These are phyloP conservation scores for Tenualosa ilisha DNA, from an alignment of 2,797 vertebrate species.

Conservation along the genomic window DNA sequence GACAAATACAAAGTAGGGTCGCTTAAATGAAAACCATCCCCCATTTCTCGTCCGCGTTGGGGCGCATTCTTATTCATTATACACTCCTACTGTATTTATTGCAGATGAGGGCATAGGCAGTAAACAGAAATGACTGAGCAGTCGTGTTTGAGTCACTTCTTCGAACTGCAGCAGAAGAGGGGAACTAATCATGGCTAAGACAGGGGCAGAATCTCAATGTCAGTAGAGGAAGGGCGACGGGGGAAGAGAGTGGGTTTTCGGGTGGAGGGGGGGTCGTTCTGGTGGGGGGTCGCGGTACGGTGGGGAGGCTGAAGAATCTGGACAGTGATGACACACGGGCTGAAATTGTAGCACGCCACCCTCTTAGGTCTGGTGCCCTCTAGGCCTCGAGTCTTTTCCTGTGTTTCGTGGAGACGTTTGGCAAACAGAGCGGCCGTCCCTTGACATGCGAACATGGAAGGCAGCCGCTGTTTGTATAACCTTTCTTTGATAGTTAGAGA, in stretches of 20 bases:
- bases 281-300: neutral
- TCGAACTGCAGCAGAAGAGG: slow-evolving; percentile 43
- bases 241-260: neutral
- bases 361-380: slow-evolving; percentile 2
- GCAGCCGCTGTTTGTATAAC: neutral
- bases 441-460: neutral
- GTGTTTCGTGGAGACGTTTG: neutral
- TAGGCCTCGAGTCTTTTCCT: neutral
- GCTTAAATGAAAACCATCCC: slow-evolving; percentile 49
- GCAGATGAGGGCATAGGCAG: slow-evolving; percentile 47
- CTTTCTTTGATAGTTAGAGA: slow-evolving; percentile 1
- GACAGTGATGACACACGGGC: neutral
- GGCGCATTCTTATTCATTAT: slow-evolving; percentile 60
- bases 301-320: neutral
- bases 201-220: slow-evolving; percentile 38
- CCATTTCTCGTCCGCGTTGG: slow-evolving; percentile 53
- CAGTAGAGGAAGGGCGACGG: neutral
- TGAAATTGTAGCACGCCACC: neutral
- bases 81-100: slow-evolving; percentile 64
- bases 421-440: neutral
- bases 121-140: slow-evolving; percentile 58
- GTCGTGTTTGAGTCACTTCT: slow-evolving; percentile 49
- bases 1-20: slow-evolving; percentile 63
- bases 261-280: neutral
- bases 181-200: slow-evolving; percentile 41